Conservation (phyloP, 2,113 vertebrate genomes). For the Ctenomys sociabilis region DNA sequence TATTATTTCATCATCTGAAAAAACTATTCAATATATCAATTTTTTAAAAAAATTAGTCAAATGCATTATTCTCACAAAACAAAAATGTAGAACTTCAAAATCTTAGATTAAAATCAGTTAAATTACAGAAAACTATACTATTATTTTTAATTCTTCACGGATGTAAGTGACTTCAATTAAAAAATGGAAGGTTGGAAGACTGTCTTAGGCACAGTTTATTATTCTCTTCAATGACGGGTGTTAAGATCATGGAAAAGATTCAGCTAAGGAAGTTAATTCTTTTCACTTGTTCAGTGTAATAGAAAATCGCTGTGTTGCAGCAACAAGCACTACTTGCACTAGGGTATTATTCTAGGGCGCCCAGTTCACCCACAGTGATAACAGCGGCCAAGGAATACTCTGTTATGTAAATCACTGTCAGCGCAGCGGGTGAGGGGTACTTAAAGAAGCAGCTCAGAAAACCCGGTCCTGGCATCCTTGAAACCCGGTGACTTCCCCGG, state of each 20-base stretch:
- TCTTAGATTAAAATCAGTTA: not conserved
- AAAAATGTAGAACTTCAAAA: not conserved
- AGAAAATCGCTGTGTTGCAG: conserved; percentile 44
- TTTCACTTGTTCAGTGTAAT: conserved; percentile 52
- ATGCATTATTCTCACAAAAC: not conserved
- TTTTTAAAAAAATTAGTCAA: not conserved
- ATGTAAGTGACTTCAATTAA: conserved; percentile 32
- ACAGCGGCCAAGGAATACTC: not conserved
- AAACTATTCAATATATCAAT: conserved; percentile 15
- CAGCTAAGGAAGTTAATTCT: conserved; percentile 35
- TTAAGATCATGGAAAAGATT: conserved; percentile 36
- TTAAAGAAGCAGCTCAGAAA: not conserved
- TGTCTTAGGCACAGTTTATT: conserved; percentile 32
- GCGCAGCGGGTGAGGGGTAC: not conserved
- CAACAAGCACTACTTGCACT: conserved; percentile 42
- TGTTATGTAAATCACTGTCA: conserved; percentile 67
- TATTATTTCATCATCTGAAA: not conserved
- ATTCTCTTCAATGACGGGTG: conserved; percentile 43
- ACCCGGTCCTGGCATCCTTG: not conserved
- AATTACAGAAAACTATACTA: not conserved
- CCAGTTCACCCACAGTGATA: not conserved
- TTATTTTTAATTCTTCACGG: conserved; percentile 10
- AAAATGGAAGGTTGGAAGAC: not conserved
- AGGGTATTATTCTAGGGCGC: not conserved
- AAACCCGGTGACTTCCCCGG: conserved; percentile 12